Conservation (phyloP, 2,113 vertebrate genomes). For the Ancistrus triradiatus region DNA sequence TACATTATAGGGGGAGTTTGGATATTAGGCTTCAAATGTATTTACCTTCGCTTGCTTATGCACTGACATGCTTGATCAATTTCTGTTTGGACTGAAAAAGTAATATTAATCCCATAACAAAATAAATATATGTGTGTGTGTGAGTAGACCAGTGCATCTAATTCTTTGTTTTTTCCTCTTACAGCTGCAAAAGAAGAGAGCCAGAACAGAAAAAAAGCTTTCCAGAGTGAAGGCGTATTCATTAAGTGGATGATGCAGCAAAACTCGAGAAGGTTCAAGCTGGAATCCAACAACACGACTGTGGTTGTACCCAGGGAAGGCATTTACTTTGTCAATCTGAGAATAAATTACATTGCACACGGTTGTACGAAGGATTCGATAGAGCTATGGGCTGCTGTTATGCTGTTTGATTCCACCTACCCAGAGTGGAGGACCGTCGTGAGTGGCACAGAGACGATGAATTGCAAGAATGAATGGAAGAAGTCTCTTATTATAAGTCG, state of each 20-base stretch:
- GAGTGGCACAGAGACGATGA: not conserved
- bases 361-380: not conserved
- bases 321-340: conserved; percentile 15
- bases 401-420: not conserved
- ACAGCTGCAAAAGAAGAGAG: not conserved
- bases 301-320: conserved; percentile 1
- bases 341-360: not conserved
- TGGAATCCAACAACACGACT: not conserved
- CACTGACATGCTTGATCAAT: no score
- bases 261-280: not conserved
- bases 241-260: not conserved
- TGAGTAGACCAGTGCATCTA: not conserved
- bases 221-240: not conserved
- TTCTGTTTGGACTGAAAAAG: no score
- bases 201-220: not conserved
- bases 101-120: no score
- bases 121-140: no score
- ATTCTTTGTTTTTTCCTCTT: not conserved
- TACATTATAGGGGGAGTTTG: no score
- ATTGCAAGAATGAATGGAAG: not conserved
- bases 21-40: no score
- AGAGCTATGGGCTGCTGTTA: not conserved
- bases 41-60: no score
- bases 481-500: conserved; percentile 6
- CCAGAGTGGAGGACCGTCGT: not conserved